phyloP scores from a whole-genome alignment of 2,888 invertebrate species.

The Barypeithes pellucidus region DNA sequence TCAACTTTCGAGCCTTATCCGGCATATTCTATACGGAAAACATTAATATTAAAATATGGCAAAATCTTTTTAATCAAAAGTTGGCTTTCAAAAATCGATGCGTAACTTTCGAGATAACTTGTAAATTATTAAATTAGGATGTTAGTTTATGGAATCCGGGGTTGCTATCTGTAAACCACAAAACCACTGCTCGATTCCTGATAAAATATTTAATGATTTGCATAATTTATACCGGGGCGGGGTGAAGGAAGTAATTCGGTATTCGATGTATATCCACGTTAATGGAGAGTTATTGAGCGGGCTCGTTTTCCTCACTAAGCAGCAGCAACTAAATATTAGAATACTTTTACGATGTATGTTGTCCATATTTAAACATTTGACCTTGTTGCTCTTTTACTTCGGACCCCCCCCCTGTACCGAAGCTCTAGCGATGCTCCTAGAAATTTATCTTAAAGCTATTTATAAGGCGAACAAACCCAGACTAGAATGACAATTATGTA shows the following conservation, averaged over 20 bases:
- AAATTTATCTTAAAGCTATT: too few species aligned
- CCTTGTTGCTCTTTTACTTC: too few species aligned
- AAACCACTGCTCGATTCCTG: constrained; percentile 26
- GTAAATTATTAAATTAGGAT: constrained; percentile 41
- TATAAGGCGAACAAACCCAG: too few species aligned
- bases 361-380: neutral
- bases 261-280: constrained; percentile 39
- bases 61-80: constrained; percentile 19
- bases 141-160: constrained; percentile 35
- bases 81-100: constrained; percentile 1
- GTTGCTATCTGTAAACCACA: constrained; percentile 37
- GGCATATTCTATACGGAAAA: neutral
- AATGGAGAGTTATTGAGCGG: constrained; percentile 10
- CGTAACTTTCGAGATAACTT: constrained; percentile 19
- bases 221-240: constrained; percentile 42
- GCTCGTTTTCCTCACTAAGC: constrained; percentile 4
- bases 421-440: too few species aligned
- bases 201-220: constrained; percentile 45
- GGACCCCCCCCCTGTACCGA: too few species aligned
- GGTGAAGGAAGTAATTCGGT: constrained; percentile 40
- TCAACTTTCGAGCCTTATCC: neutral
- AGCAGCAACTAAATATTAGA: neutral
- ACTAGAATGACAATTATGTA: too few species aligned
- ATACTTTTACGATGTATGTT: neutral
- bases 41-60: constrained; percentile 8